Evolutionary conservation across 2,113 vertebrate species (phyloP), one percentile per base, ranked within the genome.

Genomic region (Corapipo altera): DNA sequence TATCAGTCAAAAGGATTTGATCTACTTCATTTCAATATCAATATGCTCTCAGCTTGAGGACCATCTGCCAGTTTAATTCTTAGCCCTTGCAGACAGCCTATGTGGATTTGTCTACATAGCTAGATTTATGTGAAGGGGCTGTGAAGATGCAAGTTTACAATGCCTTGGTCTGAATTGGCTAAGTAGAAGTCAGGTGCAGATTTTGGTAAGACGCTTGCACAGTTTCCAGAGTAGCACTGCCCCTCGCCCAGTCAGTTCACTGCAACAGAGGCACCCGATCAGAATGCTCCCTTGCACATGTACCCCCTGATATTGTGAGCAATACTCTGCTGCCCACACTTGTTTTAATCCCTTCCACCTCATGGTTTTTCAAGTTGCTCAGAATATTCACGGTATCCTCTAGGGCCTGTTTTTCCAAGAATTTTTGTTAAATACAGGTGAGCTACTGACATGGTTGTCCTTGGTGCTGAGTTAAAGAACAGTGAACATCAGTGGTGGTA

Each of bases 261-360:
- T 23, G 35, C 23, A 62, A 11, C 11, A 55, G 49, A 46, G 32
- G 11, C 54, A 22, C 23, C 23, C 11, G 5, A 4, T 21, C 46
- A 48, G 41, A 27, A 8, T 17, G 6, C 7, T 46, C 24, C 54
- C 15, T 2, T 4, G 7, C 30, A 9, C 13, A 0, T 1, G 11
- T 0, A 19, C 11, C 19, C 0, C 0, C 17, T 15, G 15, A 32
- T 13, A 28, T 51, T 8, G 26, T 0, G 0, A 66, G 28, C 18
- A 43, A 21, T 24, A 1, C 26, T 69, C 57, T 32, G 21, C 6
- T 65, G 12, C 54, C 20, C n/a, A 48, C 8, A 1, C 5, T 8
- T 28, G 14, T 73, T 35, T 73, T 7, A 35, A 54, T 62, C 70
- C 35, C 32, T 76, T 32, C n/a, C 6, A 4, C n/a, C n/a, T 70